Evolutionary conservation across 1,140 invertebrate species (phyloP).

Genomic region (Calephelis virginiensis): DNA sequence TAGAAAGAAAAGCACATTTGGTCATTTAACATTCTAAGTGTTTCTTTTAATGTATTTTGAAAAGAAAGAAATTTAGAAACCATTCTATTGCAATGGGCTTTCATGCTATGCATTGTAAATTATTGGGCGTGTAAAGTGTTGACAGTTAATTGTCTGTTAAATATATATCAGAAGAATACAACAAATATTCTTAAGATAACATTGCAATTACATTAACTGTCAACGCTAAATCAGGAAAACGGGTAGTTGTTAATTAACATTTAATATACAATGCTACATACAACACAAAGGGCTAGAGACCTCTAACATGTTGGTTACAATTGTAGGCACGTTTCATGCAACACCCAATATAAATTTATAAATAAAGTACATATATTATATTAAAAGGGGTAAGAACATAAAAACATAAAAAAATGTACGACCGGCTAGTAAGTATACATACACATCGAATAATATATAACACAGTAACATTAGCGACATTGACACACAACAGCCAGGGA

Average conservation of each 20-base stretch:
- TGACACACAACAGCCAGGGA: conserved; percentile 76
- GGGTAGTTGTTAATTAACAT: conserved; percentile 53
- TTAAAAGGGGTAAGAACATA: conserved; percentile 39
- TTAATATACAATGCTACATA: conserved; percentile 68
- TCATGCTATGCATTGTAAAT: conserved; percentile 69
- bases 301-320: conserved; percentile 70
- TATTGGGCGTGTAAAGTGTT: conserved; percentile 49
- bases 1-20: conserved; percentile 59
- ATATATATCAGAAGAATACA: background rate
- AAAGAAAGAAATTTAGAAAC: conserved; percentile 44
- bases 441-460: conserved; percentile 60
- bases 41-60: conserved; percentile 32
- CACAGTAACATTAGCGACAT: conserved; percentile 64
- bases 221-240: conserved; percentile 55
- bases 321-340: conserved; percentile 72
- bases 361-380: conserved; percentile 49
- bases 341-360: conserved; percentile 65
- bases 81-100: conserved; percentile 56
- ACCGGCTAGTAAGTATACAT: conserved; percentile 63
- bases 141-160: conserved; percentile 57
- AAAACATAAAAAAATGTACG: conserved; percentile 44
- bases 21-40: conserved; percentile 52
- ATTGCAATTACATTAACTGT: conserved; percentile 57
- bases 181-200: conserved; percentile 11
- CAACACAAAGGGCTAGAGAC: conserved; percentile 73